Conservation (phyloP, 53 echinoderm and acorn worm species). For the Holothuria scabra region DNA sequence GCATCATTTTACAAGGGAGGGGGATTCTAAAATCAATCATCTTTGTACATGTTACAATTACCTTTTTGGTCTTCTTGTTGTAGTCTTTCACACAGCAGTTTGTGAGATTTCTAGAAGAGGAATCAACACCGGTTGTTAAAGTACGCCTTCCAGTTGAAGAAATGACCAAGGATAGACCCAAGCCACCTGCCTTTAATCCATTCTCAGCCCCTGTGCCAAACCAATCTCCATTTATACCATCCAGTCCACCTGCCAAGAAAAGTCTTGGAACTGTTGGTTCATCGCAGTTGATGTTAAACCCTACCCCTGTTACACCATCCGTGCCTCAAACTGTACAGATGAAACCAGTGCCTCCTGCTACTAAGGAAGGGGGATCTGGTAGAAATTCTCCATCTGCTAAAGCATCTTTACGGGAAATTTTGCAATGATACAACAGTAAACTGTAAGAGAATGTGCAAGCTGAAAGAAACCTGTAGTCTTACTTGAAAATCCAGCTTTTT, state of each 20-base stretch:
- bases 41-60: too few relatives aligned
- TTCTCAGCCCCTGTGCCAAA: constrained; percentile 93
- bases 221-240: constrained; percentile 84
- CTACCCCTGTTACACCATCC: constrained; percentile 26
- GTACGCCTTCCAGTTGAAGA: constrained; percentile 88
- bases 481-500: too few relatives aligned
- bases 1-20: too few relatives aligned
- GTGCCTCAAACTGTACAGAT: constrained; percentile 24
- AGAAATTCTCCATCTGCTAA: constrained; percentile 27
- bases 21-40: too few relatives aligned
- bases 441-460: too few relatives aligned
- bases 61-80: not conserved
- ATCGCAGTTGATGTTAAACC: constrained; percentile 43
- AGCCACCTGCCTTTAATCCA: constrained; percentile 79
- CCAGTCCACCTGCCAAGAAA: constrained; percentile 48
- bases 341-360: not conserved
- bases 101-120: constrained; percentile 82
- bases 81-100: constrained; percentile 93
- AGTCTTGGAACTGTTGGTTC: constrained; percentile 28
- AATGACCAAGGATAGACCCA: constrained; percentile 71
- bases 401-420: constrained; percentile 6
- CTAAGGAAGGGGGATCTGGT: constrained; percentile 9
- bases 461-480: too few relatives aligned
- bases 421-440: not conserved
- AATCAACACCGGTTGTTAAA: constrained; percentile 75